Base-by-base conservation (phyloP, 2,888 invertebrate genomes). In the Nycteola revayana region DNA sequence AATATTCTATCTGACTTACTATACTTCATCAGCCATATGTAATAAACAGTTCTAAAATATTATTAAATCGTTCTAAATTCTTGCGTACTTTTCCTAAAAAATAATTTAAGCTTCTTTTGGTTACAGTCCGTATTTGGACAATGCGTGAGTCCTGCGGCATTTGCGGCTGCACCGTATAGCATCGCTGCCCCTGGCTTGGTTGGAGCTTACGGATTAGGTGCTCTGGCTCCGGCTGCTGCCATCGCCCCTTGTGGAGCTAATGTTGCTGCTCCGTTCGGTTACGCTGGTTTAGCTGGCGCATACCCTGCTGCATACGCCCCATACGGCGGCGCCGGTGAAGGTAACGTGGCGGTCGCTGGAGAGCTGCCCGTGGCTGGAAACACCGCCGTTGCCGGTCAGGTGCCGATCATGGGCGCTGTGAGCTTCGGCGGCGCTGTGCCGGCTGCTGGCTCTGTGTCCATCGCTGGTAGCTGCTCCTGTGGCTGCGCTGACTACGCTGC, bases 331-430 rank as follows among this genome's bases (percentile, higher is more conserved):
- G 34, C 34, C 8, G 67, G 67, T 10, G 35, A 51, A 31, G 63
- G 61, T 27, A 60, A 66, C 39, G 49, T 70, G n/a, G 47, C 44
- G 2, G 66, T 67, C 10, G 50, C 42, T n/a, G 70, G 71, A 9
- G 60, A 64, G 38, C 45, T 72, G 29, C 62, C 60, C 7, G 71
- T 69, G 5, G 59, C 50, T 9, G 70, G 74, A 27, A 43, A 39
- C 14, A 56, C 71, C 9, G 39, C 44, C 10, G 47, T 72, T 22
- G 51, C 49, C 7, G 75, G 74, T 8, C 59, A 57, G 32, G 56
- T 75, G 25, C 69, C 74, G 14, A 62, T 73, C 35, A 36, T 66
- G 32, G 73, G 73, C n/a, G 57, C 63, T 24, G 73, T 75, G 9
- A 48, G 38, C 17, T 66, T 73, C 45, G 59, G 73, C 8, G 77